Base-by-base conservation (phyloP, 2,113 vertebrate species). In the Hippocampus zosterae region DNA sequence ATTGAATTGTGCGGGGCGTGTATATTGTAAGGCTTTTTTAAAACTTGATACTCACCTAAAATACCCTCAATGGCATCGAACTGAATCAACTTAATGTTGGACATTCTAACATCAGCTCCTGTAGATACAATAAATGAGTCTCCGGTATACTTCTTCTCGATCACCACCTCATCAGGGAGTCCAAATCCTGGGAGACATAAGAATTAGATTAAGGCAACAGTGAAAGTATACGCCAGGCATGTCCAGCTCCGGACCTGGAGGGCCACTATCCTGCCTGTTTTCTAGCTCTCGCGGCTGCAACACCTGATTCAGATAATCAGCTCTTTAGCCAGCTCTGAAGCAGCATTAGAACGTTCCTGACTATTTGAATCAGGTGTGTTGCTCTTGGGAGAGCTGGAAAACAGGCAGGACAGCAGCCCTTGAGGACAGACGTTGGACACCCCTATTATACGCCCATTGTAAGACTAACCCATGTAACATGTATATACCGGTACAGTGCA, bases 1-100 rank as follows among this genome's bases (percentile, higher is more conserved):
- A 55, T 55, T 23, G 4, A 56, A 56, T 55, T 57, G 11, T 56
- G 53, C 6, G 12, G 5, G 23, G 4, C 13, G 16, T 60, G 15
- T 6, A 8, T 55, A n/a, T 2, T 55, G 1, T 25, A 5, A 12
- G 19, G 61, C 21, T 23, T 2, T 41, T 25, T 46, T 46, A 3
- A 46, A 27, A 64, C 10, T 12, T 10, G 6, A 12, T 61, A 96
- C 95, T 96, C 89, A 99, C 97, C 95, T 81, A 99, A 87, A 81
- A 98, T 97, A 33, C 96, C 97, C 78, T 98, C 96, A 41, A 96
- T 91, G 8, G 95, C 94, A 72, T 94, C 94, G 15, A 95, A 94
- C 65, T 99, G 95, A 62, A 98, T 91, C 67, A 98, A 93, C 84
- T 98, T 99, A 69, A 98, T 76, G 86, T 87, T 94, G 65, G 93